Conservation (phyloP, 2,797 vertebrate genomes). For the Acanthopagrus latus region DNA sequence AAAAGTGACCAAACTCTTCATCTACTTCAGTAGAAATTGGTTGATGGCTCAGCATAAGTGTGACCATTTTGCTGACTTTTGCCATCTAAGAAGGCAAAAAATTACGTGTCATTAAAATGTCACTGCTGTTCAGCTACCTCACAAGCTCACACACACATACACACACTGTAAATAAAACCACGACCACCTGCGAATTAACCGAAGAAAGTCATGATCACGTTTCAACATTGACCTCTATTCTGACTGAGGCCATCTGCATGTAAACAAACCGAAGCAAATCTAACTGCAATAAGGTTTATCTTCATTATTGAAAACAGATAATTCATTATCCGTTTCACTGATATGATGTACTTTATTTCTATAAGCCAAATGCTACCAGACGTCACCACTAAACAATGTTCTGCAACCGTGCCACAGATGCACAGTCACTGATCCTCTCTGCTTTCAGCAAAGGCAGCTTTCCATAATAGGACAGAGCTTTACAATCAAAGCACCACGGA, state of each 20-base stretch:
- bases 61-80: constrained; percentile 9
- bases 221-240: constrained; percentile 19
- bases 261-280: constrained; percentile 28
- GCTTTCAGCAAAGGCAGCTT: constrained; percentile 21
- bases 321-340: not conserved
- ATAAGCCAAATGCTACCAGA: not conserved
- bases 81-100: not conserved
- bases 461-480: constrained; percentile 29
- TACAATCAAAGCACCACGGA: constrained; percentile 9
- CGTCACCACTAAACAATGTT: constrained; percentile 1
- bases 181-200: not conserved
- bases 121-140: not conserved
- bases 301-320: not conserved
- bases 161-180: constrained; percentile 8
- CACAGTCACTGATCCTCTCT: not conserved
- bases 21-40: constrained; percentile 1
- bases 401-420: not conserved
- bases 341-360: not conserved
- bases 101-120: constrained; percentile 14
- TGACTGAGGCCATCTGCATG: constrained; percentile 3
- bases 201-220: not conserved
- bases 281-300: not conserved
- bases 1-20: not conserved
- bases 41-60: not conserved
- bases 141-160: not conserved